phyloP scores from a whole-genome alignment of 2,797 vertebrate genomes.

The Pangasius mekongensis region DNA sequence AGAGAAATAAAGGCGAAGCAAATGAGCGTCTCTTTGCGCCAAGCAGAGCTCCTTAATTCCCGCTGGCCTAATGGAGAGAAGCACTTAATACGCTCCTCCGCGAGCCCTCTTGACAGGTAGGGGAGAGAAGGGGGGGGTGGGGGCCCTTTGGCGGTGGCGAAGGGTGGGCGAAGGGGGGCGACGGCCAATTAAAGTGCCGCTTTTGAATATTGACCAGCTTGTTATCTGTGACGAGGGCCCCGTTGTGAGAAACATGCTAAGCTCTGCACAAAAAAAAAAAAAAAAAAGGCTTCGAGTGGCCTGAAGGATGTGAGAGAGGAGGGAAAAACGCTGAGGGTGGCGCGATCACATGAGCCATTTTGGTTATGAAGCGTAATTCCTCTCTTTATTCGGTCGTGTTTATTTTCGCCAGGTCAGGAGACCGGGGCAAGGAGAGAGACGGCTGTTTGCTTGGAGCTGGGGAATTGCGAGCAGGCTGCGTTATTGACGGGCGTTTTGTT shows the following conservation, averaged over 20 bases:
- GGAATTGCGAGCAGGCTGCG: background rate
- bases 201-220: conserved; percentile 67
- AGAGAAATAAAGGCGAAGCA: conserved; percentile 39
- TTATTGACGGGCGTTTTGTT: background rate
- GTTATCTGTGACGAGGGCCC: conserved; percentile 57
- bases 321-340: conserved; percentile 69
- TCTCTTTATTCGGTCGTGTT: conserved; percentile 56
- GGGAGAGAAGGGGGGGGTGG: conserved; percentile 24
- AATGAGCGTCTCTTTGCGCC: conserved; percentile 42
- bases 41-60: conserved; percentile 47
- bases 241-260: conserved; percentile 66
- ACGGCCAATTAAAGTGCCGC: conserved; percentile 62
- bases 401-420: conserved; percentile 53
- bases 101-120: conserved; percentile 54
- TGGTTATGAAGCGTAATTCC: conserved; percentile 60
- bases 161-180: conserved; percentile 2
- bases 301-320: conserved; percentile 68
- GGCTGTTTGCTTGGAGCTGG: background rate
- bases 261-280: conserved; percentile 60
- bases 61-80: conserved; percentile 52
- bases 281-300: conserved; percentile 67
- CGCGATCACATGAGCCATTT: conserved; percentile 59
- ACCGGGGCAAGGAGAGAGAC: conserved; percentile 41
- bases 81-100: conserved; percentile 47
- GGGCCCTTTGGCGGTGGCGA: conserved; percentile 17